Base-by-base conservation (phyloP, 2,888 invertebrate genomes). In the Bimastos eiseni region DNA sequence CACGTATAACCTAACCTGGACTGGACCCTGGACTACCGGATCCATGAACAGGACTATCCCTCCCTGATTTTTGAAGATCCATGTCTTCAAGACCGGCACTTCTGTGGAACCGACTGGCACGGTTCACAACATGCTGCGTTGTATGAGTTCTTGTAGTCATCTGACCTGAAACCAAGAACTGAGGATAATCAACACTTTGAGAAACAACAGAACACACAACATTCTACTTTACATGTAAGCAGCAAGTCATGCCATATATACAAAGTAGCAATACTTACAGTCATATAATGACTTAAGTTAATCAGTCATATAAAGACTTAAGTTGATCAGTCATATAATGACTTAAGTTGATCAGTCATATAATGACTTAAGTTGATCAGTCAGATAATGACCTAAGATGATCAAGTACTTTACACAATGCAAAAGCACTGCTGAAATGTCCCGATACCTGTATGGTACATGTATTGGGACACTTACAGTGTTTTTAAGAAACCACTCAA, bases 91-190 rank as follows among this genome's bases (percentile, higher is more conserved):
- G 96, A 30, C 99, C 99, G 91, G 99, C 99, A 93, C 98, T 98
- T 94, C 98, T 97, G 95, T 99, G 98, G 96, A 98, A 99, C 93
- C 98, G 96, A 92, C 98, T 98, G 94, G 98, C 96, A 93, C 98
- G 96, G 96, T 93, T 94, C 34, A 95, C 95, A 34, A 95, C 94
- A 34, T 83, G 88, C 88, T 84, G 70, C 11, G 91, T 90, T 83
- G 88, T 90, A 83, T 91, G 91, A 33, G 91, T 91, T 36, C 91
- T 70, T 70, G 89, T 90, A 38, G 83, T 98, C 92, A 98, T 97
- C 91, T 97, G 96, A 90, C 99, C 95, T 95, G 91, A 55, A 44
- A 55, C 33, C 34, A 90, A n/a, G 24, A 13, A n/a, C 24, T 37
- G 36, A 33, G 88, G 36, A 21, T n/a, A 49, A 30, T 33, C 24